phyloP scores from a whole-genome alignment of 2,888 invertebrate species.

The Caenorhabditis sulstoni region DNA sequence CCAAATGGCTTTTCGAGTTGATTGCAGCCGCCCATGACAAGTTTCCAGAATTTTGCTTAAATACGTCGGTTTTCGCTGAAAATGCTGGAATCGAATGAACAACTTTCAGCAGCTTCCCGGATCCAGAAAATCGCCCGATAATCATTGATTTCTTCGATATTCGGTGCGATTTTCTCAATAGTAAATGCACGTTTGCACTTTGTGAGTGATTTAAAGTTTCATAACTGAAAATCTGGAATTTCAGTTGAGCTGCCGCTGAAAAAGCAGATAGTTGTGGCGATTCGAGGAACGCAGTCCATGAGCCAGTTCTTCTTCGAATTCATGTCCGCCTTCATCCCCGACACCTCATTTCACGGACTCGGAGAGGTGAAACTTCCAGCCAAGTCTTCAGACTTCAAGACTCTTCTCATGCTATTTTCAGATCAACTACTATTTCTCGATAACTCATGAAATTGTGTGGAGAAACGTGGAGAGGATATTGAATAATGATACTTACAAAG shows the following conservation, averaged over 20 bases:
- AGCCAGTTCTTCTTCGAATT: constrained; percentile 51
- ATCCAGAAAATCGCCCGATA: constrained; percentile 17
- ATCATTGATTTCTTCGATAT: constrained; percentile 15
- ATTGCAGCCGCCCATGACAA: constrained; percentile 32
- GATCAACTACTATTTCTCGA: constrained; percentile 47
- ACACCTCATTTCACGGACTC: constrained; percentile 34
- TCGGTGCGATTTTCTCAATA: constrained; percentile 42
- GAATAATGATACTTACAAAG: constrained; percentile 9
- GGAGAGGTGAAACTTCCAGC: constrained; percentile 26
- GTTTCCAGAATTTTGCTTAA: constrained; percentile 24
- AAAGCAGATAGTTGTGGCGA: constrained; percentile 22
- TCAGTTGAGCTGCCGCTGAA: constrained; percentile 21
- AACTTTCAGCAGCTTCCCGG: constrained; percentile 23
- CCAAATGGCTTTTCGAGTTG: constrained; percentile 28
- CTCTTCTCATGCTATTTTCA: no score
- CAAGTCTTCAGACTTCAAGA: no score
- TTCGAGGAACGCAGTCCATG: constrained; percentile 43
- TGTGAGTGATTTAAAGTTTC: constrained; percentile 10
- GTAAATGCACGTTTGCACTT: constrained; percentile 38
- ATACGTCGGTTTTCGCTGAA: constrained; percentile 24
- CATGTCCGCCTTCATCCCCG: constrained; percentile 38
- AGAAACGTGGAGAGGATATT: constrained; percentile 10
- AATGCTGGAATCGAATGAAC: background rate
- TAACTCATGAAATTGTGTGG: constrained; percentile 21
- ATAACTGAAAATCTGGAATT: background rate